Conservation (phyloP, 2,797 vertebrate genomes). For the Sebastes trivittatus region DNA sequence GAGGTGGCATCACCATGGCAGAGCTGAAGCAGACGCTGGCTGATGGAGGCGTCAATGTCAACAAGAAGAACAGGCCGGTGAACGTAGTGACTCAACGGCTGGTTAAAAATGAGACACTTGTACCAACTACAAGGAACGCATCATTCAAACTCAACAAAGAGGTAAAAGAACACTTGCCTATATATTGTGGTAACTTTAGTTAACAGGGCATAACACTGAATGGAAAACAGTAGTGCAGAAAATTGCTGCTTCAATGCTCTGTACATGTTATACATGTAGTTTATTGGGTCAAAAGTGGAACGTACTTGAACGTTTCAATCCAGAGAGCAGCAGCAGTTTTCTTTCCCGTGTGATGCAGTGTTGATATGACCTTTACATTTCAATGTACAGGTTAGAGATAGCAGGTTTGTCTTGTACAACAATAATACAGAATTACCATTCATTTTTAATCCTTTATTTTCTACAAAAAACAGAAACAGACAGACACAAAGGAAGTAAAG, state of each 20-base stretch:
- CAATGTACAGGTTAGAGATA: neutral
- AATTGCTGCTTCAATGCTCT: neutral
- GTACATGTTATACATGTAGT: neutral
- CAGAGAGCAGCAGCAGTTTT: neutral
- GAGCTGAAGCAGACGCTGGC: conserved; percentile 59
- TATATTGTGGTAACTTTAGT: neutral
- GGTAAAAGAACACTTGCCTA: conserved; percentile 14
- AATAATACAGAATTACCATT: neutral
- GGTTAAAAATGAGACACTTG: conserved; percentile 10
- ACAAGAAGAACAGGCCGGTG: conserved; percentile 28
- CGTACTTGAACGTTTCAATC: neutral
- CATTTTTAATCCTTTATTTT: neutral
- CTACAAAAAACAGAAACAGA: neutral
- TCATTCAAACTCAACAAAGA: conserved; percentile 22
- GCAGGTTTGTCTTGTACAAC: neutral
- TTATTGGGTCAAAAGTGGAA: neutral
- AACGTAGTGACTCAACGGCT: conserved; percentile 12
- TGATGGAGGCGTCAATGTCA: conserved; percentile 35
- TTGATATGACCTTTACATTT: neutral
- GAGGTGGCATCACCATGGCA: conserved; percentile 52
- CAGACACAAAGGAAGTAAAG: neutral
- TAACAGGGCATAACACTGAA: neutral
- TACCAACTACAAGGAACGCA: conserved; percentile 8
- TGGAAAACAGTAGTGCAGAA: neutral
- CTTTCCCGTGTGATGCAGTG: neutral